Percentiles rank a stretch among this genome's conserved stretches.
Conservation (phyloP, 2,797 vertebrate genomes). For the Numenius phaeopus region DNA sequence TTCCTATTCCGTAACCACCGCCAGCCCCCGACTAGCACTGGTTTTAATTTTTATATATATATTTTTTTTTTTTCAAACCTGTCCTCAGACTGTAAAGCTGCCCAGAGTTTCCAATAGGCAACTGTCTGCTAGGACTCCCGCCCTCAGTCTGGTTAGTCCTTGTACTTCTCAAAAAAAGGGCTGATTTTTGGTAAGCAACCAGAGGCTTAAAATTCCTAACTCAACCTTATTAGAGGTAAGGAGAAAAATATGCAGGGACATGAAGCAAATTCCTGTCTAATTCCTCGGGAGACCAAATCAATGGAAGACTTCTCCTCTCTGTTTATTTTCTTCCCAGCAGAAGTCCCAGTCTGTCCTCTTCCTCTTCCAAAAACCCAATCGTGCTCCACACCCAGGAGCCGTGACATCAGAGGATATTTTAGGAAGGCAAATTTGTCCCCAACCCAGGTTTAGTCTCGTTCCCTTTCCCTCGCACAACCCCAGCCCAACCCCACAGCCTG, state of each 20-base stretch:
- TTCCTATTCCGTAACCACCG: not conserved
- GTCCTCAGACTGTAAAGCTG: not conserved
- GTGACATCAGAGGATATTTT: constrained; percentile 68
- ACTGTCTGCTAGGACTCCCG: not conserved
- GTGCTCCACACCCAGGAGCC: constrained; percentile 50
- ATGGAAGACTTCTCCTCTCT: constrained; percentile 40
- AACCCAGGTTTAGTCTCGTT: not conserved
- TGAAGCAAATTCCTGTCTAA: constrained; percentile 44
- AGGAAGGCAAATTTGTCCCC: constrained; percentile 23
- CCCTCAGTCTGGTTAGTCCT: not conserved
- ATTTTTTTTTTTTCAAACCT: not conserved
- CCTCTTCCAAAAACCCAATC: not conserved
- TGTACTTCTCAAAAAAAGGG: not conserved
- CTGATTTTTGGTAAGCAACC: not conserved
- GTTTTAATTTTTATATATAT: not conserved
- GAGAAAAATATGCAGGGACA: constrained; percentile 47
- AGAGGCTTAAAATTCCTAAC: constrained; percentile 24
- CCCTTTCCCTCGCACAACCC: constrained; percentile 51
- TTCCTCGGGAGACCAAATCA: constrained; percentile 6
- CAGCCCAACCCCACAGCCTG: not conserved
- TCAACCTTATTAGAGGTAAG: constrained; percentile 47
- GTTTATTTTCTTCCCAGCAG: constrained; percentile 49
- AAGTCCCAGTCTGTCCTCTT: constrained; percentile 19
- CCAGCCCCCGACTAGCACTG: accelerated
- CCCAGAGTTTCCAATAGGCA: not conserved